These are phyloP conservation scores for Gallinago solitaria DNA, from an alignment of 2,797 vertebrate genomes.

Conservation along the genomic window DNA sequence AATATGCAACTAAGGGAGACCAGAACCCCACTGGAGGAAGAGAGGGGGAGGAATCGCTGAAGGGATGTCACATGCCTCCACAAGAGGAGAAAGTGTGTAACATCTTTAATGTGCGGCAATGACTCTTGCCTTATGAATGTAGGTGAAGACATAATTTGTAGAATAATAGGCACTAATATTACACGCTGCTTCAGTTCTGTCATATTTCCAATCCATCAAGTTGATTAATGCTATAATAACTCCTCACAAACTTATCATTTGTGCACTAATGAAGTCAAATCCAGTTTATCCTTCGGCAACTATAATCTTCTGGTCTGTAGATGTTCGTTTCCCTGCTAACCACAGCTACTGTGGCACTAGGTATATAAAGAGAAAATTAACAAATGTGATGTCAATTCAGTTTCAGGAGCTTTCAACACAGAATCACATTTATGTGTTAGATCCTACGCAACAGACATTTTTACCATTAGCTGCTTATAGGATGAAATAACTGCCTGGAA, in stretches of 20 bases:
- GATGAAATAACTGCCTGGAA: slow-evolving; percentile 49
- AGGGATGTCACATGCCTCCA: slow-evolving; percentile 27
- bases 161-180: slow-evolving; percentile 85
- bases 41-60: neutral
- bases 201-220: slow-evolving; percentile 85
- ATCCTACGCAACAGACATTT: slow-evolving; percentile 45
- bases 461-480: slow-evolving; percentile 7
- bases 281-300: slow-evolving; percentile 80
- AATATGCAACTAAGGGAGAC: neutral
- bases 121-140: slow-evolving; percentile 75
- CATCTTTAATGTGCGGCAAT: slow-evolving; percentile 67
- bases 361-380: slow-evolving; percentile 58
- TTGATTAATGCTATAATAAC: slow-evolving; percentile 86
- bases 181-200: slow-evolving; percentile 80
- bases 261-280: slow-evolving; percentile 85
- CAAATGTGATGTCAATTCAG: slow-evolving; percentile 21
- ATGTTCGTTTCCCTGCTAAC: slow-evolving; percentile 64
- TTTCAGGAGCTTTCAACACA: slow-evolving; percentile 40
- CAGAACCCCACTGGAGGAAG: neutral
- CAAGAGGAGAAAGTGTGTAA: slow-evolving; percentile 37
- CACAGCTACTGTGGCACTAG: slow-evolving; percentile 14
- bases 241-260: slow-evolving; percentile 84
- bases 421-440: slow-evolving; percentile 29
- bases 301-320: slow-evolving; percentile 74
- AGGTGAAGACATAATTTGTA: slow-evolving; percentile 84